Evolutionary conservation across 1,140 invertebrate genomes (phyloP).

Genomic region (Eufriesea mexicana): DNA sequence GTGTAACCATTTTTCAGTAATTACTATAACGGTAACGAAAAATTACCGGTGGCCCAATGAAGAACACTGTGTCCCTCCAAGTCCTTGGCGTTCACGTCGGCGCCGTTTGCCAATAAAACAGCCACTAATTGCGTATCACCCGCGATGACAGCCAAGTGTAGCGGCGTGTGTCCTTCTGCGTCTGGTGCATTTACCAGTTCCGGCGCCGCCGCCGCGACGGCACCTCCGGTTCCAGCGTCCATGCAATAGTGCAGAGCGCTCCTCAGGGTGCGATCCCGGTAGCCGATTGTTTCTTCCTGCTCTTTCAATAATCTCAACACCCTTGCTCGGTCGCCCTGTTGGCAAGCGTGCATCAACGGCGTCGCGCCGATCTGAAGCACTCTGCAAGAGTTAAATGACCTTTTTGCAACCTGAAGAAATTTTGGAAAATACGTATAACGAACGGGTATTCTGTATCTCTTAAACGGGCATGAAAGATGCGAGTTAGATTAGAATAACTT

Average conservation of each 20-base stretch:
- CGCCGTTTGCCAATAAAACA: conserved; percentile 90
- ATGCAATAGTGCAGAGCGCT: conserved; percentile 96
- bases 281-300: conserved; percentile 78
- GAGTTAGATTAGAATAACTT: no score
- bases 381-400: conserved; percentile 60
- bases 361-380: conserved; percentile 84
- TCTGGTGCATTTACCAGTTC: conserved; percentile 91
- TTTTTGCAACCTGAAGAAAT: neutral
- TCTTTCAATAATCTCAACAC: conserved; percentile 83
- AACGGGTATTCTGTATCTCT: no score
- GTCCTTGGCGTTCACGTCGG: conserved; percentile 94
- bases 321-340: conserved; percentile 86
- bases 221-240: conserved; percentile 88
- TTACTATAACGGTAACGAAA: neutral
- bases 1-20: no score
- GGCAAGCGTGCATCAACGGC: conserved; percentile 94
- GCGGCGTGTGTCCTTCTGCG: conserved; percentile 95
- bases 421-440: neutral
- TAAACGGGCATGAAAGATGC: no score
- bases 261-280: conserved; percentile 91
- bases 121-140: conserved; percentile 92
- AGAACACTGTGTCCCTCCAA: conserved; percentile 97
- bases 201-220: conserved; percentile 89
- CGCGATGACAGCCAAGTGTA: conserved; percentile 96
- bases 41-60: conserved; percentile 97